Evolutionary conservation across 2,113 vertebrate species (phyloP).

Genomic region (Paedocypris sp.): DNA sequence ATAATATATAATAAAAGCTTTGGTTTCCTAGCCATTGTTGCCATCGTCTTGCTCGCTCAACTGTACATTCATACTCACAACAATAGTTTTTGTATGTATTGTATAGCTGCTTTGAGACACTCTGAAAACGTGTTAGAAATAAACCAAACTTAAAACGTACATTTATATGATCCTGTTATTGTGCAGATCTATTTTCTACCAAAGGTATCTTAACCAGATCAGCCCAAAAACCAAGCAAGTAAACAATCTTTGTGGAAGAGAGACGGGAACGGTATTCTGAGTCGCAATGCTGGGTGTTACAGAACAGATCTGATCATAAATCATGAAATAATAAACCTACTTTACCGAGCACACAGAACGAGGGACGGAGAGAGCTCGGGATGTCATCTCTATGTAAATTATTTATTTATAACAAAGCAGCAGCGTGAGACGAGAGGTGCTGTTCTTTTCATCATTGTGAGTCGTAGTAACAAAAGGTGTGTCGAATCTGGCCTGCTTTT

Average conservation of each 20-base stretch:
- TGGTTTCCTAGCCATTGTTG: no score
- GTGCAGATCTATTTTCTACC: no score
- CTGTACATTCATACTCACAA: no score
- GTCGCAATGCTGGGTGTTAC: background rate
- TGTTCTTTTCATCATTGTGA: constrained; percentile 6
- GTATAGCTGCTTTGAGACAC: no score
- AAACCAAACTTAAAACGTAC: no score
- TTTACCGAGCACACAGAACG: background rate
- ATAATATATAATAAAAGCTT: no score
- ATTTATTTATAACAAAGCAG: background rate
- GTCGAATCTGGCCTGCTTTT: constrained; percentile 29
- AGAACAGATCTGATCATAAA: background rate
- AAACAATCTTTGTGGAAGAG: background rate
- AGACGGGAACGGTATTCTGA: background rate
- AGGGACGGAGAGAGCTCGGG: background rate
- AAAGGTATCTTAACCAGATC: no score
- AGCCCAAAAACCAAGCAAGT: no score
- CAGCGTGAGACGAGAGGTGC: background rate
- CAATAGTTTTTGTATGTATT: background rate
- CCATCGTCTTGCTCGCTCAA: no score
- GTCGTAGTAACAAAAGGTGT: constrained; percentile 25
- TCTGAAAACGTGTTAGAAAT: no score
- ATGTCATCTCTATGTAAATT: background rate
- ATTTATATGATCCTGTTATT: no score
- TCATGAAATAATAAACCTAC: background rate